Evolutionary conservation across 2,797 vertebrate genomes (phyloP).

Genomic region (Xenops minutus): DNA sequence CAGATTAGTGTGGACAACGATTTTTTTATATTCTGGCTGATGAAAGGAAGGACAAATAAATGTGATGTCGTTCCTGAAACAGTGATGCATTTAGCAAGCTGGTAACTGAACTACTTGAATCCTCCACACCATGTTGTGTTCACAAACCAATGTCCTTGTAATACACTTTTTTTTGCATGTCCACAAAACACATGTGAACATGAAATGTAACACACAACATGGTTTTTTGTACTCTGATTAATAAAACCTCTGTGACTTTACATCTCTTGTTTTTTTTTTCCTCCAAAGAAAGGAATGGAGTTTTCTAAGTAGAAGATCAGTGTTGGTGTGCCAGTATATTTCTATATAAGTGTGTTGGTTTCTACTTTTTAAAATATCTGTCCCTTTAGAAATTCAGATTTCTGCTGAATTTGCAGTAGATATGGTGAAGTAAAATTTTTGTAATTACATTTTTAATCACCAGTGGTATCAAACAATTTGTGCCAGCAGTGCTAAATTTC

Average conservation of each 20-base stretch:
- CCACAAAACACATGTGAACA: not conserved
- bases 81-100: not conserved
- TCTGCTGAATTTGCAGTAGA: not conserved
- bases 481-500: not conserved
- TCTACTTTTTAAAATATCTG: not conserved
- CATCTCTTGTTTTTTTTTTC: accelerated
- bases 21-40: not conserved
- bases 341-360: not conserved
- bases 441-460: not conserved
- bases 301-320: not conserved
- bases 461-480: not conserved
- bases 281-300: not conserved
- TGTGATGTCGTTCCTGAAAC: not conserved
- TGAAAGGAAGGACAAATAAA: not conserved
- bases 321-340: not conserved
- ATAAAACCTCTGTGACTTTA: not conserved
- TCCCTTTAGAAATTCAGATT: not conserved
- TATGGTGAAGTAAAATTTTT: not conserved
- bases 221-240: not conserved
- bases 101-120: not conserved
- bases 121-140: not conserved
- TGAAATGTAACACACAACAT: not conserved
- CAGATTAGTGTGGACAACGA: not conserved
- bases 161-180: not conserved
- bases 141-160: not conserved